A percentile compares a stretch with the other conserved stretches of the same genome.
Conservation (phyloP, 2,888 invertebrate species). For the Osmoderma eremita region DNA sequence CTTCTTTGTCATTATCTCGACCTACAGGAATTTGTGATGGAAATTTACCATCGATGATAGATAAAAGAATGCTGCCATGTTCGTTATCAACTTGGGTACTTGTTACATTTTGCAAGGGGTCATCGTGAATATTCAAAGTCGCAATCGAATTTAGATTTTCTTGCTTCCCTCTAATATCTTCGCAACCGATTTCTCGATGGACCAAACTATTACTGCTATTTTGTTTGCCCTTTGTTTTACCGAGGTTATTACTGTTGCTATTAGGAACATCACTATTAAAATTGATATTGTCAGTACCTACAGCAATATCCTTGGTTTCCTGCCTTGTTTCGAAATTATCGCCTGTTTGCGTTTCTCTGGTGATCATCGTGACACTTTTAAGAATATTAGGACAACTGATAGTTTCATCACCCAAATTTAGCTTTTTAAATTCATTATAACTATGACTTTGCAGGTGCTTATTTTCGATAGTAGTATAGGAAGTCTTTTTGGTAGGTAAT, state of each 20-base stretch:
- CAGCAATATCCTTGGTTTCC: slow-evolving; percentile 2
- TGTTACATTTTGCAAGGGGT: neutral
- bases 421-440: neutral
- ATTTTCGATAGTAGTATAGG: neutral
- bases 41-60: slow-evolving; percentile 31
- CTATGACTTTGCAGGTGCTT: neutral
- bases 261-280: neutral
- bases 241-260: too few relatives aligned
- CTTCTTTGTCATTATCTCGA: neutral
- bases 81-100: slow-evolving; percentile 5
- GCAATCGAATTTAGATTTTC: neutral
- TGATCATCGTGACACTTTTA: neutral
- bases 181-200: neutral
- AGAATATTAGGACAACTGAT: neutral
- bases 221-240: neutral
- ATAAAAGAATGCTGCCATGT: slow-evolving; percentile 22
- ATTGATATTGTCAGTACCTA: neutral
- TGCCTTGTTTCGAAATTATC: neutral
- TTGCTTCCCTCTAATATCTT: neutral
- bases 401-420: neutral
- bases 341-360: slow-evolving; percentile 15
- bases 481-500: neutral
- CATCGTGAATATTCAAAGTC: neutral
- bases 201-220: neutral
- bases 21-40: neutral